These are phyloP conservation scores for Melanotaenia pygmaea DNA, from an alignment of 2,797 vertebrate genomes.

Conservation along the genomic window DNA sequence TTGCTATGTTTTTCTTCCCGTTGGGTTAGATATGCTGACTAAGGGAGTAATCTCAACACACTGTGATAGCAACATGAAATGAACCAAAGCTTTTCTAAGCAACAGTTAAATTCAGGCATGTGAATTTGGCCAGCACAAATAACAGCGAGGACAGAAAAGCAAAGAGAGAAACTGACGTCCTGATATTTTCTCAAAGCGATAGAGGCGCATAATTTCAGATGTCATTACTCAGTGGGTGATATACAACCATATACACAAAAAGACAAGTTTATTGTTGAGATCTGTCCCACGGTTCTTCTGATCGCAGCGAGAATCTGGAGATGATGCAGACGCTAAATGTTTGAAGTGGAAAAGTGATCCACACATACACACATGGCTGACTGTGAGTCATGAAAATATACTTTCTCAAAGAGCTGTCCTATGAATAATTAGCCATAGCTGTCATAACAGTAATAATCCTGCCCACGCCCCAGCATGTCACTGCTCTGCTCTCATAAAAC, in stretches of 20 bases:
- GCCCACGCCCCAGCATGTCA: constrained; percentile 25
- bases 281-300: constrained; percentile 26
- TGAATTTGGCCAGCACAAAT: constrained; percentile 19
- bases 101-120: constrained; percentile 55
- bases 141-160: constrained; percentile 11
- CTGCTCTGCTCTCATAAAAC: constrained; percentile 41
- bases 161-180: constrained; percentile 6
- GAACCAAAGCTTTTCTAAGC: constrained; percentile 54
- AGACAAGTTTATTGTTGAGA: constrained; percentile 30
- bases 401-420: constrained; percentile 59
- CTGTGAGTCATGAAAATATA: constrained; percentile 58
- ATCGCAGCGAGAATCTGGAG: constrained; percentile 51
- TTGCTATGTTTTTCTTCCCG: constrained; percentile 63
- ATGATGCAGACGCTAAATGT: constrained; percentile 36
- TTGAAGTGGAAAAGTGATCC: constrained; percentile 47
- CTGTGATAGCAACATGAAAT: constrained; percentile 60
- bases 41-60: constrained; percentile 44
- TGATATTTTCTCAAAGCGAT: constrained; percentile 10
- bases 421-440: constrained; percentile 62
- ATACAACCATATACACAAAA: constrained; percentile 11
- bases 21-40: constrained; percentile 67
- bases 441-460: constrained; percentile 64
- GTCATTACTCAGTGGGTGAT: constrained; percentile 19
- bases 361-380: constrained; percentile 43
- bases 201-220: constrained; percentile 4